Percentiles rank a stretch among this genome's conserved stretches.
These are phyloP conservation scores for Mola mola DNA, from an alignment of 2,113 vertebrate species.

Conservation along the genomic window DNA sequence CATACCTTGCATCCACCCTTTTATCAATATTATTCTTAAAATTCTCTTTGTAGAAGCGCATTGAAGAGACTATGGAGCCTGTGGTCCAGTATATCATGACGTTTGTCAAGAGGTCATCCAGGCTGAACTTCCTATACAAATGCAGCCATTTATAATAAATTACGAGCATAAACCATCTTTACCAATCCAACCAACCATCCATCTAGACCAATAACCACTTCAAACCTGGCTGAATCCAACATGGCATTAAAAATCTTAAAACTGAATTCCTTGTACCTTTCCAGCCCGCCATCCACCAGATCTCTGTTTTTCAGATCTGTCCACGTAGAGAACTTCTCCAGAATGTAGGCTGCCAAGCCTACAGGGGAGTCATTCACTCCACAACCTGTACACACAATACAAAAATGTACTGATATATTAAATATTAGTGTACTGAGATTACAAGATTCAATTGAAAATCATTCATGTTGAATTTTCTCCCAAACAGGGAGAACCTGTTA, in stretches of 20 bases:
- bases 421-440: not conserved
- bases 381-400: slow-evolving; percentile 77
- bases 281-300: slow-evolving; percentile 84
- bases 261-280: slow-evolving; percentile 80
- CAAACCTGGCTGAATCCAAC: no score
- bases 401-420: not conserved
- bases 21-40: slow-evolving; percentile 32
- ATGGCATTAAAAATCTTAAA: no score
- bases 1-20: slow-evolving; percentile 72
- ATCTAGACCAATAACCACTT: no score
- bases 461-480: no score
- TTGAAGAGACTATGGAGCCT: slow-evolving; percentile 85
- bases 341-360: slow-evolving; percentile 87
- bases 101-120: slow-evolving; percentile 89
- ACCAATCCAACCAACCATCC: no score
- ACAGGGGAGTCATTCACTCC: slow-evolving; percentile 87
- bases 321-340: slow-evolving; percentile 92
- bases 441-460: not conserved
- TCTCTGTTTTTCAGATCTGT: slow-evolving; percentile 79
- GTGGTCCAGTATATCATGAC: slow-evolving; percentile 93
- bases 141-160: not conserved
- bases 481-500: no score
- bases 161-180: no score
- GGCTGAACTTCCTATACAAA: slow-evolving; percentile 83
- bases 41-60: slow-evolving; percentile 92